phyloP scores from a whole-genome alignment of 37 sponge, comb jelly and placozoan species.

The Aplysina aerophoba region DNA sequence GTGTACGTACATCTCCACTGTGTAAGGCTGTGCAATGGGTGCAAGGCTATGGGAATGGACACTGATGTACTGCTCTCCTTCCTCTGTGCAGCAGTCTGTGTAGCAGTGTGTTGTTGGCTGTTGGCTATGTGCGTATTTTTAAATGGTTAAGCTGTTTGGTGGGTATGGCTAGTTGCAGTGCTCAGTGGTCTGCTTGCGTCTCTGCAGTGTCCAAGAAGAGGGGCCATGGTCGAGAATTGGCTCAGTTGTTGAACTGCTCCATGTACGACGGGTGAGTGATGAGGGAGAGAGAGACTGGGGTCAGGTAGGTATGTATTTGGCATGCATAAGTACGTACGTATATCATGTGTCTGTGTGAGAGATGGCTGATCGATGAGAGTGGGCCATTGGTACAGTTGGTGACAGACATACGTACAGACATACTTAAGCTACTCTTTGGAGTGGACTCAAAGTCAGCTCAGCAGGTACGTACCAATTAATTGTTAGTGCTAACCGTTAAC shows the following conservation, averaged over 20 bases:
- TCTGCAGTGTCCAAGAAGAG: constrained; percentile 56
- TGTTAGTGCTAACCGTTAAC: not conserved
- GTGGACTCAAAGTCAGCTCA: no score
- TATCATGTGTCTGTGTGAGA: not conserved
- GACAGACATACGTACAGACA: not conserved
- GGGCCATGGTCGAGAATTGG: constrained; percentile 66
- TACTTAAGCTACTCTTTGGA: not conserved
- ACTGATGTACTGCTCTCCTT: not conserved
- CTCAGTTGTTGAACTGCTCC: constrained; percentile 56
- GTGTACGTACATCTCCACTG: no score
- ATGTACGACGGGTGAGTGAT: constrained; percentile 81
- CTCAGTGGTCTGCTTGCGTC: not conserved
- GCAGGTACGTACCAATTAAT: no score
- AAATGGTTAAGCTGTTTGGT: not conserved
- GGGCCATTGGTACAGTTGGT: not conserved
- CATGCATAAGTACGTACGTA: not conserved
- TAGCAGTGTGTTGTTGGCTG: not conserved
- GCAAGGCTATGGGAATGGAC: no score
- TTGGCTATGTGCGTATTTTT: not conserved
- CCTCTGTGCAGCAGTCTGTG: constrained; percentile 19
- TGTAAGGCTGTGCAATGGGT: no score
- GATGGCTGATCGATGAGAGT: not conserved
- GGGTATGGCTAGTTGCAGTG: not conserved
- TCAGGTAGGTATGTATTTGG: not conserved
- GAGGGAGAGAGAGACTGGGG: not conserved